Percentiles rank a stretch among this genome's conserved stretches.
phyloP scores from a whole-genome alignment of 1,140 invertebrate genomes.

The Drosophila mayri region DNA sequence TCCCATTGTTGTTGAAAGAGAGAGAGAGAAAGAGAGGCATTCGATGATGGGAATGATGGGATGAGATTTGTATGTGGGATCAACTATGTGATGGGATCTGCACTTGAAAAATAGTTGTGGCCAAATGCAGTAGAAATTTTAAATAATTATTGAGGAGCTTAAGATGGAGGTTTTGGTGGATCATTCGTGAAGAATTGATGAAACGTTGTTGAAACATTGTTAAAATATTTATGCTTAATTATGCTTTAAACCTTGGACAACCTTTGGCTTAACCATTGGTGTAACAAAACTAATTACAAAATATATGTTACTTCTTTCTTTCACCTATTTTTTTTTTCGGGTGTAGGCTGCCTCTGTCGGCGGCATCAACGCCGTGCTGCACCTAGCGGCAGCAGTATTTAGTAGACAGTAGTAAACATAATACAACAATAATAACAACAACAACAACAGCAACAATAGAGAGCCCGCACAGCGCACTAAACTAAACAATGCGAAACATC shows the following conservation, averaged over 20 bases:
- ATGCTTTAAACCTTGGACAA: no score
- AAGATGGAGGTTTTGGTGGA: neutral
- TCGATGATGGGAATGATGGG: constrained; percentile 41
- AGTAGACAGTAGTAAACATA: constrained; percentile 71
- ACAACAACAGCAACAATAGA: constrained; percentile 47
- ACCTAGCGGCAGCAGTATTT: constrained; percentile 57
- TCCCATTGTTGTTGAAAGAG: constrained; percentile 57
- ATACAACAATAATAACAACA: constrained; percentile 64
- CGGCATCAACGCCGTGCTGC: constrained; percentile 58
- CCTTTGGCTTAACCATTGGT: neutral
- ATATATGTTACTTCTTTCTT: neutral
- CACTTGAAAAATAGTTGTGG: neutral
- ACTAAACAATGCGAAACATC: constrained; percentile 80
- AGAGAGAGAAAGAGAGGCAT: constrained; percentile 8
- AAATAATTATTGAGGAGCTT: neutral
- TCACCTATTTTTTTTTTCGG: neutral
- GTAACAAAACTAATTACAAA: neutral
- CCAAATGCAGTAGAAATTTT: neutral
- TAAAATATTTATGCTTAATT: neutral
- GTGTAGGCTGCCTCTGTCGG: constrained; percentile 19
- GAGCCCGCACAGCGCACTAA: constrained; percentile 66
- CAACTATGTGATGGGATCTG: constrained; percentile 4
- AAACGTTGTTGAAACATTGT: neutral
- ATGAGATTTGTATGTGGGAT: constrained; percentile 21
- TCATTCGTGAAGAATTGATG: neutral